Conservation (phyloP, 2,113 vertebrate species). For the Odocoileus virginianus region DNA sequence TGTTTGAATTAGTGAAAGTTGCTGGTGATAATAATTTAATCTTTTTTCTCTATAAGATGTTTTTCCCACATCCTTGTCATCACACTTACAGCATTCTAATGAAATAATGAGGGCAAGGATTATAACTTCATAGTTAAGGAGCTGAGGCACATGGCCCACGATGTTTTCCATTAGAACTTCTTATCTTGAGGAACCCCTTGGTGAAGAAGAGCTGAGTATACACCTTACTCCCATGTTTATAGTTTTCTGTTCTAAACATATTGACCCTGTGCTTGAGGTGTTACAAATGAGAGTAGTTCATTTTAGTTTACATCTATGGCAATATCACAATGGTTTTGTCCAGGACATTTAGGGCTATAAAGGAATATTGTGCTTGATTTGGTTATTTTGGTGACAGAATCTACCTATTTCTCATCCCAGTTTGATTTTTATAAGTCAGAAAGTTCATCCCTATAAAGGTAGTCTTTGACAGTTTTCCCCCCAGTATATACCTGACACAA, state of each 20-base stretch:
- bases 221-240: not conserved
- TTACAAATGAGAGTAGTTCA: not conserved
- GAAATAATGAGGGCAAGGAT: not conserved
- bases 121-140: not conserved
- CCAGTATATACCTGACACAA: not conserved
- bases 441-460: not conserved
- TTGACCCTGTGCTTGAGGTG: not conserved
- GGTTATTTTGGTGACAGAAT: not conserved
- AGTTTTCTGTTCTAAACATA: not conserved
- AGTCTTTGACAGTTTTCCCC: not conserved
- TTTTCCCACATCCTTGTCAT: not conserved
- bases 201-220: not conserved
- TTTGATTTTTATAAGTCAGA: not conserved
- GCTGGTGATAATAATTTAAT: not conserved
- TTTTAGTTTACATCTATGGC: conserved; percentile 12
- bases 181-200: not conserved
- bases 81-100: not conserved
- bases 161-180: not conserved
- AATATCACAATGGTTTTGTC: conserved; percentile 37
- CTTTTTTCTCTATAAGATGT: not conserved
- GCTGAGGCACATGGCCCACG: not conserved
- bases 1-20: not conserved
- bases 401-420: not conserved
- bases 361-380: conserved; percentile 48
- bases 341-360: conserved; percentile 8